phyloP scores from a whole-genome alignment of 2,888 invertebrate genomes.

The Periphyllus acericola region DNA sequence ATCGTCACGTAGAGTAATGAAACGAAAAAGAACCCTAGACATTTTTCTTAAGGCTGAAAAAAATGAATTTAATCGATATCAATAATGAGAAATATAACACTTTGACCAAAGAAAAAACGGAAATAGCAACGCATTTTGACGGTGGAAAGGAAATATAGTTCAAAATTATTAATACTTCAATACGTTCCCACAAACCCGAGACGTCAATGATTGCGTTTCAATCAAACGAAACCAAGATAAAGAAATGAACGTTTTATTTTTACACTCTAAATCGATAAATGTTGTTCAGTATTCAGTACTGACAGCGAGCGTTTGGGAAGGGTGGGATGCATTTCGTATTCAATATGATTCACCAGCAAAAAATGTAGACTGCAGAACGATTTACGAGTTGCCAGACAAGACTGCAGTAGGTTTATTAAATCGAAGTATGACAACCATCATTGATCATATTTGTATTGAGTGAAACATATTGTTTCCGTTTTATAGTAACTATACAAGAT shows the following conservation, averaged over 20 bases:
- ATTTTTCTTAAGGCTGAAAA: slow-evolving; percentile 19
- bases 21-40: not conserved
- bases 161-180: slow-evolving; percentile 45
- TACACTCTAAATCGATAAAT: slow-evolving; percentile 32
- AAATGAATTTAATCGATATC: slow-evolving; percentile 17
- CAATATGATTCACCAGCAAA: slow-evolving; percentile 4
- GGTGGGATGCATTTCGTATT: not conserved
- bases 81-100: slow-evolving; percentile 11
- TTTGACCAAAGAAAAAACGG: slow-evolving; percentile 23
- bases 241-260: slow-evolving; percentile 45
- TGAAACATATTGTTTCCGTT: slow-evolving; percentile 23
- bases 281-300: slow-evolving; percentile 12
- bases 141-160: slow-evolving; percentile 41
- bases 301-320: not conserved
- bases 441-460: slow-evolving; percentile 9
- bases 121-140: slow-evolving; percentile 41
- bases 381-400: not conserved
- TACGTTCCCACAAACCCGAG: slow-evolving; percentile 23
- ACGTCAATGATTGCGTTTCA: slow-evolving; percentile 27
- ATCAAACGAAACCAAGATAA: slow-evolving; percentile 25
- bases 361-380: not conserved
- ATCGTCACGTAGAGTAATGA: not conserved
- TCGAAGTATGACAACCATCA: not conserved
- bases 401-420: not conserved
- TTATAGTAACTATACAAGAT: not conserved